Conservation (phyloP, 2,888 invertebrate genomes). For the Noctua comes region DNA sequence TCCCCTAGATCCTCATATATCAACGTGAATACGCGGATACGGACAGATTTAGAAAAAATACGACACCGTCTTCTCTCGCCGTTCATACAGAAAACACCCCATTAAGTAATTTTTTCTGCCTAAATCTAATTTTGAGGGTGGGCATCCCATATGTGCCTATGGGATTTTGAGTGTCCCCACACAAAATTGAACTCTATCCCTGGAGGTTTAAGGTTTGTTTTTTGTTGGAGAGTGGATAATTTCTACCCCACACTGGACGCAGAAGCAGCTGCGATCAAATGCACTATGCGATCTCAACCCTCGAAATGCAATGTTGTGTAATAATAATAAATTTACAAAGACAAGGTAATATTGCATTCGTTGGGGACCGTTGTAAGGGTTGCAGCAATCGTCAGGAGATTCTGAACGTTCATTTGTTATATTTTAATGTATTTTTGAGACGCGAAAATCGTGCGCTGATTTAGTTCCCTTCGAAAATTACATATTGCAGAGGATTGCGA, state of each 20-base stretch:
- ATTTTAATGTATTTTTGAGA: conserved; percentile 68
- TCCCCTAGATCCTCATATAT: conserved; percentile 69
- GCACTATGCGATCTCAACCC: conserved; percentile 83
- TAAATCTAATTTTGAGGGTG: conserved; percentile 88
- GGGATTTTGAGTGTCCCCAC: conserved; percentile 73
- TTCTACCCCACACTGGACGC: conserved; percentile 72
- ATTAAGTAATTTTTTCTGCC: conserved; percentile 89
- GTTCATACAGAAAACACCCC: conserved; percentile 88
- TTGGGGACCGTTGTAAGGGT: conserved; percentile 79
- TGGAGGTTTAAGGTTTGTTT: conserved; percentile 54
- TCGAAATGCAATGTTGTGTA: conserved; percentile 85
- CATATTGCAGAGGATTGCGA: conserved; percentile 18
- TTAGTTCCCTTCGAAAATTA: conserved; percentile 46
- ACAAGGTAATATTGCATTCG: conserved; percentile 82
- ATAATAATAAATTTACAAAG: conserved; percentile 89
- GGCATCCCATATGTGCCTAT: conserved; percentile 86
- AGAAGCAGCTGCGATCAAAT: conserved; percentile 85
- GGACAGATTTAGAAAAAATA: conserved; percentile 75
- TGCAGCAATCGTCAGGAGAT: conserved; percentile 81
- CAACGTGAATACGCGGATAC: conserved; percentile 71
- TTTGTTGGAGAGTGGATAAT: conserved; percentile 58
- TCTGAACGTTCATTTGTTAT: conserved; percentile 70
- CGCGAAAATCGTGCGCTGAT: conserved; percentile 45
- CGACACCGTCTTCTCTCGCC: conserved; percentile 77
- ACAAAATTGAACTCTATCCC: conserved; percentile 66